Evolutionary conservation across 1,140 invertebrate genomes (phyloP).

Genomic region (Cephus cinctus): DNA sequence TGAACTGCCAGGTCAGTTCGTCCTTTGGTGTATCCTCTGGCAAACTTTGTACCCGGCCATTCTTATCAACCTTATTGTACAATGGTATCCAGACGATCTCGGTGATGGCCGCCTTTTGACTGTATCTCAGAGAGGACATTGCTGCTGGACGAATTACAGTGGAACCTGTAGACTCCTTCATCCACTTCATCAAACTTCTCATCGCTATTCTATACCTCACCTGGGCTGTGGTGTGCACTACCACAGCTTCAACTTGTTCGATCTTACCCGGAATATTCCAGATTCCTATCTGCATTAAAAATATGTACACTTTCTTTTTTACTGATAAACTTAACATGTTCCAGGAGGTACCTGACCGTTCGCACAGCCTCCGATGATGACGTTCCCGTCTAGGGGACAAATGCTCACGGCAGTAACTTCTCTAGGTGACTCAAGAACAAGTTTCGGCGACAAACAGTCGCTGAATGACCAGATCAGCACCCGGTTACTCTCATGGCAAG

Average conservation of each 20-base stretch:
- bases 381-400: slow-evolving; percentile 67
- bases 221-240: slow-evolving; percentile 63
- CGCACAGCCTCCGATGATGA: slow-evolving; percentile 68
- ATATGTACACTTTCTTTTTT: not conserved
- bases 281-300: slow-evolving; percentile 57
- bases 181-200: slow-evolving; percentile 67
- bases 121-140: slow-evolving; percentile 60
- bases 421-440: slow-evolving; percentile 66
- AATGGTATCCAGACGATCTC: slow-evolving; percentile 67
- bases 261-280: slow-evolving; percentile 73
- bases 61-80: slow-evolving; percentile 60
- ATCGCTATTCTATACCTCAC: slow-evolving; percentile 63
- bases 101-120: slow-evolving; percentile 64
- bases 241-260: slow-evolving; percentile 62
- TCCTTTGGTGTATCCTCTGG: slow-evolving; percentile 31
- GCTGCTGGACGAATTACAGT: slow-evolving; percentile 61
- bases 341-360: slow-evolving; percentile 61
- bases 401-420: slow-evolving; percentile 66
- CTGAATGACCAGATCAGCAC: slow-evolving; percentile 73
- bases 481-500: slow-evolving; percentile 59
- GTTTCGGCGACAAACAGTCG: slow-evolving; percentile 68
- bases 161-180: slow-evolving; percentile 60
- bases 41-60: slow-evolving; percentile 57
- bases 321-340: not conserved
- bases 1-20: slow-evolving; percentile 61